A percentile compares a stretch with the other conserved stretches of the same genome.
Conservation (phyloP, 2,797 vertebrate genomes). For the Sebastes wilsoni region DNA sequence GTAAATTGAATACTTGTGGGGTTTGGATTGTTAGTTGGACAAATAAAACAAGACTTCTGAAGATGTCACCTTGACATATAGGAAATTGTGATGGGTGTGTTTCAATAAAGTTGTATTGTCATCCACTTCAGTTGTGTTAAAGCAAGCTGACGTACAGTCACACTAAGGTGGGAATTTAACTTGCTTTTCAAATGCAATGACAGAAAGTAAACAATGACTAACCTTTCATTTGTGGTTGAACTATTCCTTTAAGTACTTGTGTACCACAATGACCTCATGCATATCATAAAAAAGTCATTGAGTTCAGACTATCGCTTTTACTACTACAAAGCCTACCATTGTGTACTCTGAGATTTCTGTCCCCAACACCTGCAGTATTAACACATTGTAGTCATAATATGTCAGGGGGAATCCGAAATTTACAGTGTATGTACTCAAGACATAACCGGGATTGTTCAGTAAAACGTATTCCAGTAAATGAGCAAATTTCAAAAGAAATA, state of each 20-base stretch:
- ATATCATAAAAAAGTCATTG: not conserved
- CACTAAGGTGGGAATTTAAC: not conserved
- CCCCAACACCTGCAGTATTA: not conserved
- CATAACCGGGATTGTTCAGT: not conserved
- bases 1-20: not conserved
- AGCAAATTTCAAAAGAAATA: not conserved
- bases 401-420: not conserved
- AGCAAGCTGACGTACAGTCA: not conserved
- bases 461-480: not conserved
- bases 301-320: not conserved
- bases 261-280: not conserved
- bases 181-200: not conserved
- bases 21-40: not conserved
- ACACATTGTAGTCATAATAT: not conserved
- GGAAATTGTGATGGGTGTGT: not conserved
- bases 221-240: not conserved
- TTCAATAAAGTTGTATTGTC: not conserved
- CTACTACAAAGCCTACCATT: not conserved
- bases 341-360: constrained; percentile 1
- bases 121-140: not conserved
- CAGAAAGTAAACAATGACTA: no score
- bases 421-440: not conserved
- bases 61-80: not conserved
- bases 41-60: not conserved
- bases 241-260: not conserved